Evolutionary conservation across 2,888 invertebrate genomes (phyloP).

Genomic region (Plagodis pulveraria): DNA sequence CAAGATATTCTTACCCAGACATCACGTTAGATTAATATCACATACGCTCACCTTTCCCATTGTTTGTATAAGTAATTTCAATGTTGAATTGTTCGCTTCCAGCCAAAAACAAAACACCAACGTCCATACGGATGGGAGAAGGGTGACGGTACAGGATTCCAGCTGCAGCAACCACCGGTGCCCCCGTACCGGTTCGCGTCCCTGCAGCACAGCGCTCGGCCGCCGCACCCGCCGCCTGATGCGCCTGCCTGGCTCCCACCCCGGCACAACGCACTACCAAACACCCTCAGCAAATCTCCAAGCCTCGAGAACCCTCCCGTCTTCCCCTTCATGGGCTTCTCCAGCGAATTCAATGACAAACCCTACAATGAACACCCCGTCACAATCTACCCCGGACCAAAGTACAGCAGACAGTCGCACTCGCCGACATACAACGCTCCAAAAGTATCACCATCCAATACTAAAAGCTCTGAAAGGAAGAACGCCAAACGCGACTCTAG

Average conservation of each 20-base stretch:
- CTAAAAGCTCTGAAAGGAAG: slow-evolving; percentile 67
- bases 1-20: no score
- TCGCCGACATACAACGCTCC: slow-evolving; percentile 74
- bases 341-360: slow-evolving; percentile 78
- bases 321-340: slow-evolving; percentile 81
- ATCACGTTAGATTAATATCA: no score
- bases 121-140: slow-evolving; percentile 91
- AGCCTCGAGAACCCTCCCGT: slow-evolving; percentile 73
- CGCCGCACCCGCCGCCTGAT: slow-evolving; percentile 49
- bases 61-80: no score
- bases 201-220: slow-evolving; percentile 86
- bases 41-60: no score
- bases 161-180: slow-evolving; percentile 84
- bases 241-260: slow-evolving; percentile 75
- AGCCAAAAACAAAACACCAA: slow-evolving; percentile 91
- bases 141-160: slow-evolving; percentile 70
- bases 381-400: slow-evolving; percentile 87
- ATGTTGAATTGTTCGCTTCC: slow-evolving; percentile 29
- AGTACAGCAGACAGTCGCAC: slow-evolving; percentile 67
- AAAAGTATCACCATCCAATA: slow-evolving; percentile 74
- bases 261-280: slow-evolving; percentile 52
- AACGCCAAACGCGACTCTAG: slow-evolving; percentile 66
- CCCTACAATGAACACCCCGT: slow-evolving; percentile 87
- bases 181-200: slow-evolving; percentile 88
- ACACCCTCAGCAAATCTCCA: slow-evolving; percentile 69